Percentiles rank a stretch among this genome's conserved stretches.
These are phyloP conservation scores for Holothuria scabra DNA, from an alignment of 53 echinoderm and acorn worm genomes.

Conservation along the genomic window DNA sequence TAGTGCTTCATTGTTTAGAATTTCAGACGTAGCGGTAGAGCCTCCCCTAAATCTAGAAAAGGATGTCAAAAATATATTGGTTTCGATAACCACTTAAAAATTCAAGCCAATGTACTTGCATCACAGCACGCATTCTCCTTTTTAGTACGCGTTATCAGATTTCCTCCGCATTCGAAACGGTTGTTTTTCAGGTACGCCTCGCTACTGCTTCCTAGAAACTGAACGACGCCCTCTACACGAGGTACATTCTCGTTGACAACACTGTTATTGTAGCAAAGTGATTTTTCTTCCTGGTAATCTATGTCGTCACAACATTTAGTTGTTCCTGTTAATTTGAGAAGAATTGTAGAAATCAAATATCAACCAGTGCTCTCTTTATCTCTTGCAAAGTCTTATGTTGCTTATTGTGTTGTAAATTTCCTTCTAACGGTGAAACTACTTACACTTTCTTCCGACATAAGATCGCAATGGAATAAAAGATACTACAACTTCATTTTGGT, in stretches of 20 bases:
- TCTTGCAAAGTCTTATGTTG: too few relatives aligned
- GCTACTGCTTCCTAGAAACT: background rate
- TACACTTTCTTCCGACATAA: too few relatives aligned
- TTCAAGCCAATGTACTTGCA: background rate
- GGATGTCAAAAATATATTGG: background rate
- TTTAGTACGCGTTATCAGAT: background rate
- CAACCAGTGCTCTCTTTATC: too few relatives aligned
- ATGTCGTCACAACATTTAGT: background rate
- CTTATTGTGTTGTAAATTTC: too few relatives aligned
- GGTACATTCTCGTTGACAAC: background rate
- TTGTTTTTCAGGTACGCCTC: conserved; percentile 28
- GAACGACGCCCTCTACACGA: background rate
- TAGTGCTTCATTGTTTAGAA: too few relatives aligned
- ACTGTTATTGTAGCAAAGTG: background rate
- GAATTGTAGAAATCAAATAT: too few relatives aligned
- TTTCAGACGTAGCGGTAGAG: too few relatives aligned
- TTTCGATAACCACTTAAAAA: background rate
- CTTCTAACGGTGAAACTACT: too few relatives aligned
- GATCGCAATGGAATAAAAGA: too few relatives aligned
- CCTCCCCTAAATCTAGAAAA: too few relatives aligned
- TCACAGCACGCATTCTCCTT: background rate
- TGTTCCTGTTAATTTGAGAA: background rate
- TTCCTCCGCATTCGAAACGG: conserved; percentile 24
- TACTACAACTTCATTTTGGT: too few relatives aligned
- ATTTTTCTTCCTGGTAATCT: background rate